Conservation (phyloP, 1,140 invertebrate genomes). For the Megathymus violae region DNA sequence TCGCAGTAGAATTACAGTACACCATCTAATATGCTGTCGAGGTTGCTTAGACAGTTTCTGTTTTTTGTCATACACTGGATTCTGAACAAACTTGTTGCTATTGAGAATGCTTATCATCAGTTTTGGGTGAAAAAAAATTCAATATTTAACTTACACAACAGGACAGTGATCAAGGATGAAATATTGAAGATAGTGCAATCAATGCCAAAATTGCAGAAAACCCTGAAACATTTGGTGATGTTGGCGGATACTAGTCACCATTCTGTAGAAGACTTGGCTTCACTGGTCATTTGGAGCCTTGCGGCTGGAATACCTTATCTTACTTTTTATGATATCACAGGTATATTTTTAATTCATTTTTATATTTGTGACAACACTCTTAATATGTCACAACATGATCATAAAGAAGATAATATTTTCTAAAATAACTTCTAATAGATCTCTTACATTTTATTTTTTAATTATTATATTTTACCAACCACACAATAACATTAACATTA, state of each 20-base stretch:
- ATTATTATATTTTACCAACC: too few relatives aligned
- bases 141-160: slow-evolving; percentile 35
- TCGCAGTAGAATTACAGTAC: slow-evolving; percentile 28
- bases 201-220: slow-evolving; percentile 64
- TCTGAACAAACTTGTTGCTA: slow-evolving; percentile 75
- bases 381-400: too few relatives aligned
- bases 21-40: slow-evolving; percentile 62
- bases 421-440: too few relatives aligned
- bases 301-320: slow-evolving; percentile 86
- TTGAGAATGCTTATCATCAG: slow-evolving; percentile 71
- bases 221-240: slow-evolving; percentile 74
- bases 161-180: slow-evolving; percentile 60
- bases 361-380: too few relatives aligned
- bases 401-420: too few relatives aligned
- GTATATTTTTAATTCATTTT: slow-evolving; percentile 74
- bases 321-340: slow-evolving; percentile 88
- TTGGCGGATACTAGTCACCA: slow-evolving; percentile 64
- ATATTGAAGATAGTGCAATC: slow-evolving; percentile 58
- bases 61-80: slow-evolving; percentile 70
- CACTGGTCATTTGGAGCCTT: slow-evolving; percentile 87
- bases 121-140: slow-evolving; percentile 53
- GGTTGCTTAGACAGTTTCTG: slow-evolving; percentile 61
- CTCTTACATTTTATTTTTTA: too few relatives aligned
- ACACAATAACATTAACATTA: too few relatives aligned
- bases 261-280: slow-evolving; percentile 77